Evolutionary conservation across 2,113 vertebrate genomes (phyloP).

Genomic region (Mellivora capensis): DNA sequence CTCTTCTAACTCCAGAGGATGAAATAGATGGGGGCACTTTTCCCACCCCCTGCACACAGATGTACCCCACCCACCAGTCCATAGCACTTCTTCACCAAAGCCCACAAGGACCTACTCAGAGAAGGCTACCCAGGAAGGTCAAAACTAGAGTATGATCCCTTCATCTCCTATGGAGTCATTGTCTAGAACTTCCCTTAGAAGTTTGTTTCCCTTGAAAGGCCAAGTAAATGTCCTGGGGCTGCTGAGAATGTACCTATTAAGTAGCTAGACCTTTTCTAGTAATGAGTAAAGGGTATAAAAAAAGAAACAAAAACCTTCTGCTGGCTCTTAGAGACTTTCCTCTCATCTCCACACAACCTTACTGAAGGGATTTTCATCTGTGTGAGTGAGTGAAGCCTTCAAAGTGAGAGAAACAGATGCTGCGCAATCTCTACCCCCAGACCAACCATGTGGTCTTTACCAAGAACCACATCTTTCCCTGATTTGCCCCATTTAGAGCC

Average conservation of each 20-base stretch:
- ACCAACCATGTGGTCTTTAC: neutral
- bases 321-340: neutral
- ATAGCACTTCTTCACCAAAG: neutral
- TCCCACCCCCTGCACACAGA: too few species aligned
- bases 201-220: neutral
- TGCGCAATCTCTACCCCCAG: neutral
- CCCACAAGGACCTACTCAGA: neutral
- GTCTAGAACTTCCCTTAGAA: neutral
- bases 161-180: neutral
- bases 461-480: neutral
- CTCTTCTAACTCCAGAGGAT: neutral
- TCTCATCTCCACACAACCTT: neutral
- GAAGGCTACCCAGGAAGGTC: neutral
- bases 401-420: neutral
- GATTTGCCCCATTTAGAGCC: neutral
- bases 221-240: neutral
- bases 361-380: neutral
- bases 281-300: neutral
- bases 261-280: neutral
- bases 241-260: neutral
- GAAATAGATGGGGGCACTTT: neutral
- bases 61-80: neutral
- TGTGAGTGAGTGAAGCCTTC: neutral
- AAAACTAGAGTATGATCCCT: neutral
- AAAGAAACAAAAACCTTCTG: neutral